These are phyloP conservation scores for Perca flavescens DNA, from an alignment of 2,113 vertebrate species.

Conservation along the genomic window DNA sequence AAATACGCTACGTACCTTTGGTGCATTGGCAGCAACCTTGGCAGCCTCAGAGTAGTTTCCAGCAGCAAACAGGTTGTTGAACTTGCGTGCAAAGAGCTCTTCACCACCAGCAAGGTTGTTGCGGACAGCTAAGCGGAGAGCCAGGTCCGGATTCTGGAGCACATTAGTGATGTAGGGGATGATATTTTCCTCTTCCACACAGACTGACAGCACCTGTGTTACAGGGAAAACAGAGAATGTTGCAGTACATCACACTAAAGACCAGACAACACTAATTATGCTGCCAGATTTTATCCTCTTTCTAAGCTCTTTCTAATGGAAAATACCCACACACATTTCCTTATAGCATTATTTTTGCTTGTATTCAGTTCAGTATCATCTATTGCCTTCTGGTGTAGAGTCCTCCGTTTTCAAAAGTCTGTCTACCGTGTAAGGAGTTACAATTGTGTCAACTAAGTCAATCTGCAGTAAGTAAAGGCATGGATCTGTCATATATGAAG, in stretches of 20 bases:
- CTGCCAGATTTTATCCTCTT: neutral
- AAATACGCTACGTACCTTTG: conserved; percentile 89
- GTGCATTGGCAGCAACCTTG: conserved; percentile 98
- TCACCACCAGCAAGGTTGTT: conserved; percentile 98
- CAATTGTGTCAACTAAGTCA: neutral
- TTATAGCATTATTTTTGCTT: neutral
- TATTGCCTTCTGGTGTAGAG: too few relatives aligned
- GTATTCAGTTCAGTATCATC: neutral
- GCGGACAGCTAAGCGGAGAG: conserved; percentile 96
- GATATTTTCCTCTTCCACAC: conserved; percentile 99
- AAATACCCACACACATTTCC: neutral
- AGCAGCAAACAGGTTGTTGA: conserved; percentile 96
- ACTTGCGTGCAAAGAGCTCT: conserved; percentile 98
- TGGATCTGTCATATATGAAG: neutral
- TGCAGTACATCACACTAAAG: neutral
- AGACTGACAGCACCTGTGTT: conserved; percentile 94
- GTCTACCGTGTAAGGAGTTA: neutral
- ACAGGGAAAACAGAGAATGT: neutral
- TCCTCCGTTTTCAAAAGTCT: neutral
- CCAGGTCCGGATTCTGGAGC: conserved; percentile 97
- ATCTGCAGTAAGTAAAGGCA: neutral
- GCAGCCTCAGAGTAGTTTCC: conserved; percentile 98
- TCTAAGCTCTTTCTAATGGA: neutral
- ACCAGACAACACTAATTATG: neutral
- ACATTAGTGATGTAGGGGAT: conserved; percentile 99